phyloP scores from a whole-genome alignment of 2,113 vertebrate genomes.

The Psephotus haematonotus region DNA sequence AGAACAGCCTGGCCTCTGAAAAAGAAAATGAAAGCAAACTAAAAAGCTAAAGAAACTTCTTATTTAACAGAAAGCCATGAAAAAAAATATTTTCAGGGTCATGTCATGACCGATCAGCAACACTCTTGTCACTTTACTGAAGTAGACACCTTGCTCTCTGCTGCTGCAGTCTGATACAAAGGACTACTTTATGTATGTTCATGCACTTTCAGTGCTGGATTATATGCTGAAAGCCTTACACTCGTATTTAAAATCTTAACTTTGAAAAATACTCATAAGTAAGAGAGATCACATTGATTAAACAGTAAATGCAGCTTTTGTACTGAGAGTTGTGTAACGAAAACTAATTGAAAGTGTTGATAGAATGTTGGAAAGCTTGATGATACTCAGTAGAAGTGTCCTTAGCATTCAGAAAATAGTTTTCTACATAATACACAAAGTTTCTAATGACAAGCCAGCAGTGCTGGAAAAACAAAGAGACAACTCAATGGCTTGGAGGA shows the following conservation, averaged over 20 bases:
- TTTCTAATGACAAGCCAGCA: not conserved
- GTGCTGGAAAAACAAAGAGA: not conserved
- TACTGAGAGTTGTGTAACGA: not conserved
- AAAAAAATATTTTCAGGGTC: not conserved
- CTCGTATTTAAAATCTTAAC: not conserved
- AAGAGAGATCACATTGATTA: not conserved
- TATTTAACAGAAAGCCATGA: not conserved
- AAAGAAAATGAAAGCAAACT: not conserved
- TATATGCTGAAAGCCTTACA: not conserved
- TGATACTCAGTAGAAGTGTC: not conserved
- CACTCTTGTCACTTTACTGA: not conserved
- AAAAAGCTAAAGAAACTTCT: not conserved
- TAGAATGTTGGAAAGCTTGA: not conserved
- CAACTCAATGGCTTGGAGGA: not conserved
- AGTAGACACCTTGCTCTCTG: not conserved
- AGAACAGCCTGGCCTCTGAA: not conserved
- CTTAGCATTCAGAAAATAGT: not conserved
- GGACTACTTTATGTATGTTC: not conserved
- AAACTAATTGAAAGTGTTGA: not conserved
- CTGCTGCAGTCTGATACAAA: not conserved
- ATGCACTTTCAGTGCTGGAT: not conserved
- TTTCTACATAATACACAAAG: not conserved
- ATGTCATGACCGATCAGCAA: not conserved
- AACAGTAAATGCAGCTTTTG: not conserved
- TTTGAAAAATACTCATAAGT: not conserved